Base-by-base conservation (phyloP, 1,140 invertebrate genomes). In the Rhynchophorus ferrugineus region DNA sequence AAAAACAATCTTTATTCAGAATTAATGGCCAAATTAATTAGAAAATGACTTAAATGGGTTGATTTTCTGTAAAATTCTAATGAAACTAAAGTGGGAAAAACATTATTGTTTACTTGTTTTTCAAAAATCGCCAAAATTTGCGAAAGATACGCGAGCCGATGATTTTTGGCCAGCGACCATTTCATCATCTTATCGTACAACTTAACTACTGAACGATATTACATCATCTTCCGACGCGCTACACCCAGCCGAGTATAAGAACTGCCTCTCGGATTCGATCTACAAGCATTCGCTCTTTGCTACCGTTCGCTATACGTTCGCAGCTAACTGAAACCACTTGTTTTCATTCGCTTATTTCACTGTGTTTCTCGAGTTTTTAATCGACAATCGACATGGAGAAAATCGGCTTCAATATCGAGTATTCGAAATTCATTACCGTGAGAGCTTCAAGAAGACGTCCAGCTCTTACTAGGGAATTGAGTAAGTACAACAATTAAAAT, bases 381-480 rank as follows among this genome's bases (percentile, higher is more conserved):
- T 6, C 5, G 24, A 29, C 11, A 6, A 6, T 29, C 24, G 24
- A 29, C 5, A 29, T 29, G 13, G n/a, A 3, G 3, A 44, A 44
- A 44, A 11, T 1, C 11, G 1, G n/a, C 19, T 47, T 47, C 35
- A 18, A 9, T 18, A 58, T 63, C 29, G 64, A 70, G 47, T 70
- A 70, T 46, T 59, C 44, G 24, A 58, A 69, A 35, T 70, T 70
- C 51, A 61, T 70, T 35, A 66, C 58, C 46, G 43, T 61, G 22
- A 56, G 58, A 33, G 54, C 64, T 36, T 56, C 60, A 13, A 61
- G 68, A 61, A 63, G 68, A 57, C 44, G 68, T 60, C 65, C 67
- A 29, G 62, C 62, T 1, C 50, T 70, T 19, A 69, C 68, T 7
- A 62, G 68, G 47, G 68, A 69, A 59, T 51, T 70, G 54, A 67